Base-by-base conservation (phyloP, 1,140 invertebrate genomes). In the Orussus abietinus region DNA sequence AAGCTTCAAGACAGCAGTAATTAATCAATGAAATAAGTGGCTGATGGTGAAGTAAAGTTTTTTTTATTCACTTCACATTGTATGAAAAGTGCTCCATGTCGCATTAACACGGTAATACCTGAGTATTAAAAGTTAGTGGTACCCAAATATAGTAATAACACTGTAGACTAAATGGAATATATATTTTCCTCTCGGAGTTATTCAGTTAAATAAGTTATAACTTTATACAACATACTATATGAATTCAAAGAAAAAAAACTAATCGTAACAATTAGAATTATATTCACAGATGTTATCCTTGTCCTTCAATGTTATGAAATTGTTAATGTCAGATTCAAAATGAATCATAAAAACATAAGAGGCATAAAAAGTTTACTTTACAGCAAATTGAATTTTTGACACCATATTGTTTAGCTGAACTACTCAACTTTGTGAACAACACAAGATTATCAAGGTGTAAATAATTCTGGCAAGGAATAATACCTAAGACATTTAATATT, bases 1-100 rank as follows among this genome's bases (percentile, higher is more conserved):
- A 79, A 74, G 75, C 76, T 71, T 76, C 62, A 75, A 77, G 68
- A 79, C 73, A 78, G 60, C 53, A 59, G 58, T 59, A 58, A 64
- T 68, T 50, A 64, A 66, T 66, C 50, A 74, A 72, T 69, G 59
- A 72, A 66, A 67, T 64, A 70, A 68, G 62, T 67, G 58, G 56
- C 52, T 59, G 60, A 44, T 59, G 57, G 59, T 65, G 60, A 71
- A 69, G 47, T 62, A 65, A 62, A 63, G 48, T 55, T 46, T 41
- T 49, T 51, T 73, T 74, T 74, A 74, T 74, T 74, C 71, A 74
- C 71, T 67, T 69, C 51, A 62, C 53, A 69, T 59, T 61, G 59
- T 51, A 56, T 67, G 62, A 45, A 67, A 71, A 67, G 55, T 69
- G 59, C 46, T 55, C 39, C 61, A 52, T 57, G 53, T 70, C 39